A percentile compares a stretch with the other conserved stretches of the same genome.
These are phyloP conservation scores for Hesperophylax magnus DNA, from an alignment of 1,140 invertebrate species.

Conservation along the genomic window DNA sequence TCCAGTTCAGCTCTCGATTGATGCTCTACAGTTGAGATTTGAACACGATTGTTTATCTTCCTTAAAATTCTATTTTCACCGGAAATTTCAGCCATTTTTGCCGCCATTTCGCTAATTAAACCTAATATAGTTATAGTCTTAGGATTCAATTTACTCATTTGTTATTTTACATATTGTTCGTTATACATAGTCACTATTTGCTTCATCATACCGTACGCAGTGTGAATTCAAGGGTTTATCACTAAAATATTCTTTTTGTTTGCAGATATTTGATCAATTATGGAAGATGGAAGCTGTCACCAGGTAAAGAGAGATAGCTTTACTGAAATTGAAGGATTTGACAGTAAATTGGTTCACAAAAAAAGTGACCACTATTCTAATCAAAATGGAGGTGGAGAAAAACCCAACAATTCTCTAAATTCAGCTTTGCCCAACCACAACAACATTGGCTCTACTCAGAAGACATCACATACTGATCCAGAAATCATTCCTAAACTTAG, in stretches of 20 bases:
- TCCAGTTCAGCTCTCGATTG: too few relatives aligned
- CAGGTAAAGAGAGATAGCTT: constrained; percentile 44
- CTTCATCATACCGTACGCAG: neutral
- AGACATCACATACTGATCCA: neutral
- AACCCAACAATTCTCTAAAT: constrained; percentile 8
- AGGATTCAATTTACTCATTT: too few relatives aligned
- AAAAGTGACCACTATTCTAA: constrained; percentile 14
- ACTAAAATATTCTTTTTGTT: constrained; percentile 9
- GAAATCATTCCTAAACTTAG: neutral
- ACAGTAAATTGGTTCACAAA: constrained; percentile 9
- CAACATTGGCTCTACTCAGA: neutral
- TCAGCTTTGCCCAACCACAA: constrained; percentile 11
- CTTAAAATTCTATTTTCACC: too few relatives aligned
- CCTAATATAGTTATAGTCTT: too few relatives aligned
- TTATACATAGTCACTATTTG: constrained; percentile 10
- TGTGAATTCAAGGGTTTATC: neutral
- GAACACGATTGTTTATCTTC: too few relatives aligned
- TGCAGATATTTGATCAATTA: constrained; percentile 48
- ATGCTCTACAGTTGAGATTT: too few relatives aligned
- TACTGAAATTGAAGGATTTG: constrained; percentile 11
- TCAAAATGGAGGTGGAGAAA: constrained; percentile 34
- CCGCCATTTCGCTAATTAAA: too few relatives aligned
- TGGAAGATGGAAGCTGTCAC: constrained; percentile 51
- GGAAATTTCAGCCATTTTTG: too few relatives aligned
- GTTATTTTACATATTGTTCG: constrained; percentile 24